Evolutionary conservation across 2,888 invertebrate species (phyloP).

Genomic region (Cenopis cana): DNA sequence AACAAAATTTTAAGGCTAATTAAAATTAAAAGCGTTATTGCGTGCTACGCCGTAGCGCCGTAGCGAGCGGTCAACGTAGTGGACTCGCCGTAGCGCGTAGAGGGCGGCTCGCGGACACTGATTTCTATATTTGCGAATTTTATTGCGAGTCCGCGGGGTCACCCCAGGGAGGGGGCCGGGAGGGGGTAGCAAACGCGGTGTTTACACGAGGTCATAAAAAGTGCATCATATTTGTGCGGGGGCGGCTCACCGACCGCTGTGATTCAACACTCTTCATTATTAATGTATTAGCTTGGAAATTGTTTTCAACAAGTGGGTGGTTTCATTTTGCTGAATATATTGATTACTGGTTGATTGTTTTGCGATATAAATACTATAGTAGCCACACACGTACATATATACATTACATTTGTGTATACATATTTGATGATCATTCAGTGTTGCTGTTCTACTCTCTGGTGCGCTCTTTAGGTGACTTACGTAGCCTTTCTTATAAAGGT

Average conservation of each 20-base stretch:
- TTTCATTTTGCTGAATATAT: background rate
- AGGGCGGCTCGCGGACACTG: constrained; percentile 51
- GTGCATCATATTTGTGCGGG: constrained; percentile 42
- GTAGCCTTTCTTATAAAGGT: too few species aligned
- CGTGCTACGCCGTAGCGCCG: constrained; percentile 40
- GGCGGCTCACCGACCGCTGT: constrained; percentile 17
- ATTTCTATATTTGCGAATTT: constrained; percentile 64
- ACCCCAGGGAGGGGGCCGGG: constrained; percentile 25
- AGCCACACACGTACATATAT: background rate
- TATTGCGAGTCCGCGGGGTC: constrained; percentile 39
- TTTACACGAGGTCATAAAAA: constrained; percentile 46
- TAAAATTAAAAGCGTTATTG: background rate
- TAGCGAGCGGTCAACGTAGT: constrained; percentile 41
- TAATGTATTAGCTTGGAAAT: constrained; percentile 39
- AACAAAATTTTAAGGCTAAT: background rate
- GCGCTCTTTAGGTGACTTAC: too few species aligned
- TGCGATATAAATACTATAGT: background rate
- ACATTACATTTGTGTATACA: background rate
- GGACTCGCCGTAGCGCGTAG: constrained; percentile 19
- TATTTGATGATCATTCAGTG: background rate
- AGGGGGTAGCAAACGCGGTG: constrained; percentile 45
- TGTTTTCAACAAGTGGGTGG: constrained; percentile 39
- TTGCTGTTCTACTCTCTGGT: too few species aligned
- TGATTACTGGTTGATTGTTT: constrained; percentile 1
- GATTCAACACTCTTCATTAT: constrained; percentile 36